Base-by-base conservation (phyloP, 2,888 invertebrate species). In the Chloroclystis v-ata region DNA sequence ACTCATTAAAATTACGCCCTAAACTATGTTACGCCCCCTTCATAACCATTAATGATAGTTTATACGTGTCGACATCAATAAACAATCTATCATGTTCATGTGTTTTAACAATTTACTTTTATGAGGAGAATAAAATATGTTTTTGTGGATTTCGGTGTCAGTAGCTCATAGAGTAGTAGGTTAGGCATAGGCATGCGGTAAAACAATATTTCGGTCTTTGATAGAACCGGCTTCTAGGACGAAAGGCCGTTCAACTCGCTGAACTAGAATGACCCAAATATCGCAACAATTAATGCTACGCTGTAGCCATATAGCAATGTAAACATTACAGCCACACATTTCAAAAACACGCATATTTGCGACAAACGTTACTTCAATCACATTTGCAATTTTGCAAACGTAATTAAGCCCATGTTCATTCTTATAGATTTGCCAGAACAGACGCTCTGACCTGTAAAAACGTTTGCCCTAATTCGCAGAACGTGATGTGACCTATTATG, bases 231-330 rank as follows among this genome's bases (percentile, higher is more conserved):
- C 66, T 76, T 64, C 66, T 72, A 75, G 72, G 77, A 73, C 69
- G 70, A 68, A 71, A 78, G 77, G 75, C 65, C 72, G 68, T 74
- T 78, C 74, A 76, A 78, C 74, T 61, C 73, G 72, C 64, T 79
- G 77, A 76, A 78, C 75, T 78, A 79, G 75, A 78, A 75, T 79
- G 79, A 79, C 81, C 80, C 64, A 78, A 75, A 80, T 81, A 75
- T 72, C 67, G 71, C 70, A 75, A 77, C 73, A 70, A 74, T 67
- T 72, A 70, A 63, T 68, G 63, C 60, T 59, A 59, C 62, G 28
- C 37, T 38, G 47, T 42, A 44, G 39, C 28, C 41, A 47, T 42
- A 41, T 38, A 29, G 35, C 37, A 48, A 48, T 40, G 39, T 43
- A 43, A 43, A 48, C 30, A 48, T 46, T 47, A 43, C 50, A 39